These are phyloP conservation scores for Tigriopus californicus DNA, from an alignment of 2,888 invertebrate species.

Conservation along the genomic window DNA sequence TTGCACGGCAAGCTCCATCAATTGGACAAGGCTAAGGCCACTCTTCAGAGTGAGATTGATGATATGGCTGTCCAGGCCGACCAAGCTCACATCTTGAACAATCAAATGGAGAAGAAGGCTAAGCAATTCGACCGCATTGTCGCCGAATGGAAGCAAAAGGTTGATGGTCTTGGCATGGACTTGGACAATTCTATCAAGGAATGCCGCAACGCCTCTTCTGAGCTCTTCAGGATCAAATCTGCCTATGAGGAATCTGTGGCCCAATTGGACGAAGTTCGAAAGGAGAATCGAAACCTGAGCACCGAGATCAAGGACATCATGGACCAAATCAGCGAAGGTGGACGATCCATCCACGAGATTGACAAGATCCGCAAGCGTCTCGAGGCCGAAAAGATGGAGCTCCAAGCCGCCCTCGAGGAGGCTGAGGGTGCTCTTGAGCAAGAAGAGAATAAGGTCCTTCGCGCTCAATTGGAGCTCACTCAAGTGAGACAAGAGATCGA, in stretches of 20 bases:
- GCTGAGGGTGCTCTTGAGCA: slow-evolving; percentile 99
- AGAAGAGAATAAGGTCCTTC: slow-evolving; percentile 74
- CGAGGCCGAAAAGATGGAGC: slow-evolving; percentile 97
- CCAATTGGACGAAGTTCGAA: slow-evolving; percentile 87
- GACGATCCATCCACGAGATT: slow-evolving; percentile 97
- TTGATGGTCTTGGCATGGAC: slow-evolving; percentile 88
- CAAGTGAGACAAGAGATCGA: slow-evolving; percentile 99
- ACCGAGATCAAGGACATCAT: slow-evolving; percentile 99
- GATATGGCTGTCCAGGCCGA: slow-evolving; percentile 94
- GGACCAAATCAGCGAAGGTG: slow-evolving; percentile 98
- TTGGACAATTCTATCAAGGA: slow-evolving; percentile 97
- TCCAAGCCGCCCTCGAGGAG: slow-evolving; percentile 96
- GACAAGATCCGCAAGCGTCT: slow-evolving; percentile 95
- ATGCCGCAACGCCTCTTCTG: slow-evolving; percentile 96
- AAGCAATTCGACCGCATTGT: slow-evolving; percentile 99
- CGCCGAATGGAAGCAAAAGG: slow-evolving; percentile 99
- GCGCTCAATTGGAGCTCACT: slow-evolving; percentile 84
- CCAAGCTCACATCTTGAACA: slow-evolving; percentile 83
- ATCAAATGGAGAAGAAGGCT: slow-evolving; percentile 97
- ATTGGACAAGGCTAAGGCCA: slow-evolving; percentile 93
- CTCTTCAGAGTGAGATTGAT: slow-evolving; percentile 87
- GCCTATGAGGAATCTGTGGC: slow-evolving; percentile 93
- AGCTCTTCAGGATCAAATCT: slow-evolving; percentile 91
- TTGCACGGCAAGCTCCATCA: slow-evolving; percentile 92
- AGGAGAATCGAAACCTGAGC: slow-evolving; percentile 99